These are phyloP conservation scores for Drosophila subobscura DNA, from an alignment of 1,140 invertebrate genomes.

Conservation along the genomic window DNA sequence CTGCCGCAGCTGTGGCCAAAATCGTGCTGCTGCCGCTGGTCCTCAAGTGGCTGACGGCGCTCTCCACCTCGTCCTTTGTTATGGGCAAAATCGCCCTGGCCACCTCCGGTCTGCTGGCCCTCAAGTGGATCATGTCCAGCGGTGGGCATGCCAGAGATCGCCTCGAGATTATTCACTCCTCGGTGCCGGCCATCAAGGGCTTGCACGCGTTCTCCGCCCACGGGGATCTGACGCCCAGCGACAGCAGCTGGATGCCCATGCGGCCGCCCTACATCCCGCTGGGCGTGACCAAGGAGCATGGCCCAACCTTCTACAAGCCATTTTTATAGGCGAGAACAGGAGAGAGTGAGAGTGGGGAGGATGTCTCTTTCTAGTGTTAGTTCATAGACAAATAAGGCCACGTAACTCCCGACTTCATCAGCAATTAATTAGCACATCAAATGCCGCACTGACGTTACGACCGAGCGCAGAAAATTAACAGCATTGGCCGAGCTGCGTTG, in stretches of 20 bases:
- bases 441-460: conserved; percentile 58
- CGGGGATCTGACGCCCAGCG: conserved; percentile 55
- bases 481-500: conserved; percentile 28
- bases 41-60: conserved; percentile 86
- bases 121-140: conserved; percentile 64
- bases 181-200: conserved; percentile 39
- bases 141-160: conserved; percentile 54
- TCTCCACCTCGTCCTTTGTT: conserved; percentile 86
- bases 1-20: conserved; percentile 87
- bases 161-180: conserved; percentile 71
- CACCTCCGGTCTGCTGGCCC: conserved; percentile 83
- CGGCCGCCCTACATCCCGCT: conserved; percentile 67
- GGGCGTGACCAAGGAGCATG: conserved; percentile 55
- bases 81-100: conserved; percentile 85
- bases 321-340: conserved; percentile 53
- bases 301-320: conserved; percentile 54
- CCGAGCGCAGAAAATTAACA: conserved; percentile 59
- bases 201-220: conserved; percentile 39
- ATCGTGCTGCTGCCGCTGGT: conserved; percentile 86
- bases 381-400: conserved; percentile 56
- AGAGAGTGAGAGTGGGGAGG: background rate
- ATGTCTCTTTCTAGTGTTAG: conserved; percentile 35
- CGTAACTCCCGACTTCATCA: conserved; percentile 52
- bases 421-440: conserved; percentile 75
- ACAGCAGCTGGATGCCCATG: conserved; percentile 59